Conservation (phyloP, 53 echinoderm and acorn worm species). For the Antedon mediterranea region DNA sequence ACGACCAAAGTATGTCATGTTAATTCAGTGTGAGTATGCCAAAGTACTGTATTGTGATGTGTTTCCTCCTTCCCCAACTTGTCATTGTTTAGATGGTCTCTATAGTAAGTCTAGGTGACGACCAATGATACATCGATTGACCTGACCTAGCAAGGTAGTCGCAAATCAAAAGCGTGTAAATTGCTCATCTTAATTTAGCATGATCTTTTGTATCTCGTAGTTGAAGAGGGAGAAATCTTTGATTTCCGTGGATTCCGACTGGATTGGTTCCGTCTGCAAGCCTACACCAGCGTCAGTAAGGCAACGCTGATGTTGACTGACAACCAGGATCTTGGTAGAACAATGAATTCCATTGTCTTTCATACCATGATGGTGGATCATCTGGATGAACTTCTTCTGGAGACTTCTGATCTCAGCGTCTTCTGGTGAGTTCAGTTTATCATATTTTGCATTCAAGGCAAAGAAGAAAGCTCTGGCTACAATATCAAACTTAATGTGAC, state of each 20-base stretch:
- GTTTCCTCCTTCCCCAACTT: too few relatives aligned
- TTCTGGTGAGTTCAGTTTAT: constrained; percentile 54
- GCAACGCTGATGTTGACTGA: constrained; percentile 72
- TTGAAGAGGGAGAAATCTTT: constrained; percentile 51
- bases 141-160: too few relatives aligned
- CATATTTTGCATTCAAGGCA: not conserved
- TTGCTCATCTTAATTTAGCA: not conserved
- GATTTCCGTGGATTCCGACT: constrained; percentile 88
- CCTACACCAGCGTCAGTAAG: constrained; percentile 87
- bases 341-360: constrained; percentile 87
- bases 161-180: too few relatives aligned
- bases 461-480: too few relatives aligned
- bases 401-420: constrained; percentile 87
- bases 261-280: constrained; percentile 96
- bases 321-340: constrained; percentile 71
- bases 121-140: too few relatives aligned
- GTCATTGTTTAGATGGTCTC: too few relatives aligned
- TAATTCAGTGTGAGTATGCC: too few relatives aligned
- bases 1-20: too few relatives aligned
- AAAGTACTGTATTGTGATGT: too few relatives aligned
- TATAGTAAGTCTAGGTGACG: too few relatives aligned
- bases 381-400: constrained; percentile 70
- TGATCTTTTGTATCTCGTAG: constrained; percentile 12
- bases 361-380: constrained; percentile 97
- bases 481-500: too few relatives aligned